Evolutionary conservation across 2,797 vertebrate species (phyloP).

Genomic region (Sarcoramphus papa): DNA sequence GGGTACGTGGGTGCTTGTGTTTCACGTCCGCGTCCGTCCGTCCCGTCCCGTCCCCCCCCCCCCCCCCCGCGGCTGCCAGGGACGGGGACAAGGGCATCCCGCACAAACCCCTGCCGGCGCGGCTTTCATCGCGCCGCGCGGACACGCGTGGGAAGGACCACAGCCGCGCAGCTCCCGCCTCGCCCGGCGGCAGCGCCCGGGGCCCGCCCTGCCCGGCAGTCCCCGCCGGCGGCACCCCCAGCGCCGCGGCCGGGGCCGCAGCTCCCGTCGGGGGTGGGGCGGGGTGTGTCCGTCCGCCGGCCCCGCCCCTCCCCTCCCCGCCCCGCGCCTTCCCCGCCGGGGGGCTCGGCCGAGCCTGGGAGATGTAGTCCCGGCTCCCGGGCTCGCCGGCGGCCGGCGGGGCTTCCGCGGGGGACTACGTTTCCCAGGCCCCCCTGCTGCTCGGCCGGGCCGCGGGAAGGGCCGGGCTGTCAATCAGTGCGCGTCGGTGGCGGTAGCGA

Average conservation of each 20-base stretch:
- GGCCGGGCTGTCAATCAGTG: constrained; percentile 71
- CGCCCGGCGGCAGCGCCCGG: not conserved
- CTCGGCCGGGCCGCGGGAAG: not conserved
- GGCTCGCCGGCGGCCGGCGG: not conserved
- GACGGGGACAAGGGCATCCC: not conserved
- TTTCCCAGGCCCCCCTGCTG: constrained; percentile 62
- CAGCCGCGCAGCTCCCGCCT: not conserved
- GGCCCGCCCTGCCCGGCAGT: not conserved
- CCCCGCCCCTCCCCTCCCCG: not conserved
- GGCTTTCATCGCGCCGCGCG: not conserved
- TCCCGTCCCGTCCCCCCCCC: too few relatives aligned
- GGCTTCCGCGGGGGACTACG: constrained; percentile 49
- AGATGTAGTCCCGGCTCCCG: constrained; percentile 37
- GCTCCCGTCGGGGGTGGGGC: too few relatives aligned
- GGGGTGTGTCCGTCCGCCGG: too few relatives aligned
- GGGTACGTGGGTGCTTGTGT: not conserved
- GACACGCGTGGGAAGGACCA: not conserved
- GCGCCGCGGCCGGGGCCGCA: too few relatives aligned
- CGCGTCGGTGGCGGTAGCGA: constrained; percentile 66
- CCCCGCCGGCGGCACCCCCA: not conserved
- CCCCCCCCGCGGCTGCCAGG: not conserved
- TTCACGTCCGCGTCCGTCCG: too few relatives aligned
- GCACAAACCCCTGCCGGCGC: not conserved
- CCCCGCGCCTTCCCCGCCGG: not conserved
- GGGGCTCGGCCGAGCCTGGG: constrained; percentile 34